phyloP scores from a whole-genome alignment of 2,888 invertebrate species.

The Vannuccia rotundouncinata region DNA sequence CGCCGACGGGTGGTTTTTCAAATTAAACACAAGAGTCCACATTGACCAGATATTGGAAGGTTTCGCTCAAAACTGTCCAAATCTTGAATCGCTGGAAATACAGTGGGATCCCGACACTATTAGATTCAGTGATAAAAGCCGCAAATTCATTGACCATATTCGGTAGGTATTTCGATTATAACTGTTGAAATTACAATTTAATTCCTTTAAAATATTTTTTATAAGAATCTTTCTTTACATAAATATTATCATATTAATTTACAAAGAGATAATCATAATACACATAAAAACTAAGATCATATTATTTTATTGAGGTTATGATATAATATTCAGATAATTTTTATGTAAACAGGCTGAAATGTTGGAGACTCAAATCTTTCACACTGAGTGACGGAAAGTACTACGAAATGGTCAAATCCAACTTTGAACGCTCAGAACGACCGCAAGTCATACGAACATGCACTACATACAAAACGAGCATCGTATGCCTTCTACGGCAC shows the following conservation, averaged over 20 bases:
- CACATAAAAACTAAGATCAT: no score
- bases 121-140: conserved; percentile 96
- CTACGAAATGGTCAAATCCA: conserved; percentile 96
- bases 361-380: conserved; percentile 80
- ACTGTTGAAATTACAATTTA: no score
- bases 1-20: conserved; percentile 85
- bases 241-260: no score
- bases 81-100: conserved; percentile 81
- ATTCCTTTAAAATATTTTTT: no score
- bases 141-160: conserved; percentile 94
- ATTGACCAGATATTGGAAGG: conserved; percentile 97
- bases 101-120: conserved; percentile 98
- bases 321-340: no score
- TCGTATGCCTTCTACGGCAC: conserved; percentile 81
- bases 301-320: no score
- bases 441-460: conserved; percentile 90
- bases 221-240: no score
- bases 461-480: conserved; percentile 87
- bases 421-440: conserved; percentile 95
- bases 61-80: conserved; percentile 82
- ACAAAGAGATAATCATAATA: no score
- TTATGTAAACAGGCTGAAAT: conserved; percentile 65
- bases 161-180: conserved; percentile 60
- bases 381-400: conserved; percentile 95
- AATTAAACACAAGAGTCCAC: conserved; percentile 69